phyloP scores from a whole-genome alignment of 2,113 vertebrate species.

The Callipepla californica region DNA sequence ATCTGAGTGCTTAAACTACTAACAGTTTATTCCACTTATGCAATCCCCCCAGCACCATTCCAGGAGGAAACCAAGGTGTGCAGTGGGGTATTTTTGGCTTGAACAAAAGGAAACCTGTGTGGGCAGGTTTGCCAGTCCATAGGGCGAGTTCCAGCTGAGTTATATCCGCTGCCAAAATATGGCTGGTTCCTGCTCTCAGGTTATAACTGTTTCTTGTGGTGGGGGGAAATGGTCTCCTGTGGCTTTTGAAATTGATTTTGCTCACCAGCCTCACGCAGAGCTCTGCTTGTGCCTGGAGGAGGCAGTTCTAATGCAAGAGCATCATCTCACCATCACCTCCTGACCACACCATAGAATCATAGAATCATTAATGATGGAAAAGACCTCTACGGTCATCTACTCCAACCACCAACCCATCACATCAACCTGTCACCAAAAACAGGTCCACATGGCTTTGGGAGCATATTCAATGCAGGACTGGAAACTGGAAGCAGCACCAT shows the following conservation, averaged over 20 bases:
- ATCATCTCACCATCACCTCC: background rate
- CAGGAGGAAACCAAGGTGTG: background rate
- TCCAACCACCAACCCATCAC: background rate
- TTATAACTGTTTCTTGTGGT: background rate
- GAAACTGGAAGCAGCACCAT: background rate
- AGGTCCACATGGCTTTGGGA: background rate
- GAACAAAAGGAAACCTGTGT: background rate
- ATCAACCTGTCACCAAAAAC: background rate
- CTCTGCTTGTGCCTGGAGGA: background rate
- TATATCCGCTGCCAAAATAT: accelerated
- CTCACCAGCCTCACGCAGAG: background rate
- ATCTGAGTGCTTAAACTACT: background rate
- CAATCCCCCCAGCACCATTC: background rate
- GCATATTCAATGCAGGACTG: background rate
- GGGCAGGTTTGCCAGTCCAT: background rate
- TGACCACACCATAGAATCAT: background rate
- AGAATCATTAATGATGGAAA: background rate
- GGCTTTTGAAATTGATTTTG: constrained; percentile 30
- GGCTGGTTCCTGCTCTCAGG: background rate
- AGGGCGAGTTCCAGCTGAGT: background rate
- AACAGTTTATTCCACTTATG: background rate
- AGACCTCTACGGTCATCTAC: background rate
- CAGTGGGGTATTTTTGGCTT: background rate
- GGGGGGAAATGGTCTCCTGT: background rate
- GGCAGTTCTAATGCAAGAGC: background rate